A percentile compares a stretch with the other conserved stretches of the same genome.
Conservation (phyloP, 2,113 vertebrate species). For the Micronycteris hirsuta region DNA sequence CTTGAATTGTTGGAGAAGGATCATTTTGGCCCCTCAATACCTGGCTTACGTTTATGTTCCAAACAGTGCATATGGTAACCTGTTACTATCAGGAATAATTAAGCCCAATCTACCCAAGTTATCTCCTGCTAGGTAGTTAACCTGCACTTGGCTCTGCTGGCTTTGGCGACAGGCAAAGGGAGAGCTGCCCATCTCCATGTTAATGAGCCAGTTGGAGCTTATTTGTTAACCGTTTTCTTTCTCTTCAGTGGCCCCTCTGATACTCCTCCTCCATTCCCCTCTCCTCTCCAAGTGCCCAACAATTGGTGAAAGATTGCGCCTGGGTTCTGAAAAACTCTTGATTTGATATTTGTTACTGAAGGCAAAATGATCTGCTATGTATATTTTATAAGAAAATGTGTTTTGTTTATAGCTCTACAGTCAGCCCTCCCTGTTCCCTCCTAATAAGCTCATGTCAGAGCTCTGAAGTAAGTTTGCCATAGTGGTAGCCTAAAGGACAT, state of each 20-base stretch:
- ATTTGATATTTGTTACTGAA: conserved; percentile 72
- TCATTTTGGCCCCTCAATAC: background rate
- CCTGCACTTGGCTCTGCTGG: conserved; percentile 53
- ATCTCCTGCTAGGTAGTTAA: conserved; percentile 50
- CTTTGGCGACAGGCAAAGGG: background rate
- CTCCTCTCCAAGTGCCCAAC: background rate
- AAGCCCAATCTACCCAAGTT: conserved; percentile 26
- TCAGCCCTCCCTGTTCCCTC: conserved; percentile 28
- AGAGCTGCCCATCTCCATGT: conserved; percentile 12
- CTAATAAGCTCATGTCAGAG: conserved; percentile 74
- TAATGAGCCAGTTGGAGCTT: conserved; percentile 3
- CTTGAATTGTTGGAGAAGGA: conserved; percentile 2
- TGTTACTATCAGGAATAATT: conserved; percentile 46
- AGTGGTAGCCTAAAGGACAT: conserved; percentile 73
- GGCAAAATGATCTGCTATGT: conserved; percentile 70
- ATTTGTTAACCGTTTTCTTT: conserved; percentile 17
- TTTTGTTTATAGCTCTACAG: conserved; percentile 73
- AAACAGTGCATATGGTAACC: conserved; percentile 25
- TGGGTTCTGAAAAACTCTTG: background rate
- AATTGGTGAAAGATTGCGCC: background rate
- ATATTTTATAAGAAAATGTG: conserved; percentile 79
- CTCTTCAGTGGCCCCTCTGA: background rate
- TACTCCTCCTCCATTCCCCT: background rate
- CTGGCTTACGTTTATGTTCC: conserved; percentile 31
- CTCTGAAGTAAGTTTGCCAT: conserved; percentile 65